Evolutionary conservation across 2,113 vertebrate species (phyloP).

Genomic region (Macrotis lagotis): DNA sequence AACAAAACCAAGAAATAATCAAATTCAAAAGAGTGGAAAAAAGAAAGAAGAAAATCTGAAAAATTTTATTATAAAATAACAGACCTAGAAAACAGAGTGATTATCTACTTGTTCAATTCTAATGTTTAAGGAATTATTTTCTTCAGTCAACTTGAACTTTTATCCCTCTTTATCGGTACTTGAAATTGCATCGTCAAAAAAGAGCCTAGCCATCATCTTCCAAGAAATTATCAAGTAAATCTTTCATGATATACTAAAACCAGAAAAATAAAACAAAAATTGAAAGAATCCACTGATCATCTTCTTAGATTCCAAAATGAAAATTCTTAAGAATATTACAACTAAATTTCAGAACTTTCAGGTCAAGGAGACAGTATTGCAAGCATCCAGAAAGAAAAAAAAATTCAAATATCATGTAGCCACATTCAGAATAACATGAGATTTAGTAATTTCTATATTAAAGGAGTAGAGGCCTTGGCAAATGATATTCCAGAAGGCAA

Average conservation of each 20-base stretch:
- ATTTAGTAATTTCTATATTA: not conserved
- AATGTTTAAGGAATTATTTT: too few relatives aligned
- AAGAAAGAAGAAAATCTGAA: not conserved
- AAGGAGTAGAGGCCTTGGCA: not conserved
- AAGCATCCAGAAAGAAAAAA: not conserved
- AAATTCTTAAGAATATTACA: not conserved
- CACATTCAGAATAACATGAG: not conserved
- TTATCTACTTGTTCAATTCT: too few relatives aligned
- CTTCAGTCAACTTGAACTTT: too few relatives aligned
- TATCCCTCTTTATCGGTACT: too few relatives aligned
- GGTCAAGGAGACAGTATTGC: not conserved
- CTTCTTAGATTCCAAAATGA: not conserved
- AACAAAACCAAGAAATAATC: not conserved
- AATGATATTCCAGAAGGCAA: not conserved
- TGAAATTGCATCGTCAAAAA: not conserved
- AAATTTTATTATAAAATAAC: not conserved
- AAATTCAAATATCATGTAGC: not conserved
- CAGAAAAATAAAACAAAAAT: not conserved
- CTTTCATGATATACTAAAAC: not conserved
- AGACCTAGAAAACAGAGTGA: not conserved
- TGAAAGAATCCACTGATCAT: not conserved
- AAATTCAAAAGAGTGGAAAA: not conserved
- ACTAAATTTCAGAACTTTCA: not conserved
- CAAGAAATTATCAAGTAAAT: not conserved
- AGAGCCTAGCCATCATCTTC: not conserved